Evolutionary conservation across 2,113 vertebrate genomes (phyloP), one percentile per base, ranked within the genome.

Genomic region (Callospermophilus lateralis): DNA sequence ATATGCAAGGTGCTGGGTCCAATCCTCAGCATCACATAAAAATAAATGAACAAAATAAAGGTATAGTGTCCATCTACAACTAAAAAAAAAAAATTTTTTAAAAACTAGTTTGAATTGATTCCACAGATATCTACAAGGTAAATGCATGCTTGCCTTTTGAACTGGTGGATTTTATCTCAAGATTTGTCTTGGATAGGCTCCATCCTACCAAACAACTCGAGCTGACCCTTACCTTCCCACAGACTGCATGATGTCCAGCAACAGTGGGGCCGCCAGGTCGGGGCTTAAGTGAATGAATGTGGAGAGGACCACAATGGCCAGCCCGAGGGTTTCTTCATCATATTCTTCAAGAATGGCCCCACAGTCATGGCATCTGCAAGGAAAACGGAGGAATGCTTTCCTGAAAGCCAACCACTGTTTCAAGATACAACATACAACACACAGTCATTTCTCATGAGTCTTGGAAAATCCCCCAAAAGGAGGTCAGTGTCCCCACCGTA

Each of bases 241-340:
- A 93, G 99, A 99, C 97, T 99, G 99, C 99, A 99, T 99, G 97
- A 99, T 99, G 98, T 99, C 99, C 72, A 99, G 97, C 32, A 99
- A 98, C 95, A 99, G 98, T 0, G 99, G 99, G 81, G 99, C 99
- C 9, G 99, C 99, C 98, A 99, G 97, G 97, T 99, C 99, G 1
- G 99, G 99, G 97, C 99, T 99, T 87, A 99, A 98, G 97, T 99
- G 99, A 97, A 99, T 99, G 98, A 99, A 99, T 51, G 99, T 99
- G 92, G 99, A 99, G 6, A 99, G 99, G 55, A 99, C 99, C 87
- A 99, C 99, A 26, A 99, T 99, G 3, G 99, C 99, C 16, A 99
- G 98, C 70, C 99, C 99, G 0, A 99, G 98, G 1, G 99, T 99
- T 98, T 99, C 99, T 97, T 99, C 99, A 70, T 99, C 99, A 2